Conservation (phyloP, 2,113 vertebrate genomes). For the Ptilonorhynchus violaceus region DNA sequence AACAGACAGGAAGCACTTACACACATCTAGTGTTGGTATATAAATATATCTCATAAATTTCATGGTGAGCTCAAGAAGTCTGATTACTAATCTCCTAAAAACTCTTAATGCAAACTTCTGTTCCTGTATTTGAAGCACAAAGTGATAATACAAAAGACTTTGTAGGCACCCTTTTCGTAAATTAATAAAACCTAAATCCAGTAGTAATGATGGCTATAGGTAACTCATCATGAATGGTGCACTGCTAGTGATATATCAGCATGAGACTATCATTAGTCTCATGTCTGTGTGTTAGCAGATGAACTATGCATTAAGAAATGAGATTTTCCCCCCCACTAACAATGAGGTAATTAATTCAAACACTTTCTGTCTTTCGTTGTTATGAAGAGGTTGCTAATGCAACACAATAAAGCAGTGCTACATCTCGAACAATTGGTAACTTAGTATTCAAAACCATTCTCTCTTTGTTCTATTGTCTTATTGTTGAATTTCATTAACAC, state of each 20-base stretch:
- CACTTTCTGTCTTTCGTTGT: background rate
- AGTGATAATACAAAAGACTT: background rate
- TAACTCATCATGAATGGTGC: background rate
- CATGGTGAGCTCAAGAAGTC: background rate
- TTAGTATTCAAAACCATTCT: background rate
- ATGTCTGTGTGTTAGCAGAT: background rate
- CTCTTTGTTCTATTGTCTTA: background rate
- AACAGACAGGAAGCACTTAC: background rate
- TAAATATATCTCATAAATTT: background rate
- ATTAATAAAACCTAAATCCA: background rate
- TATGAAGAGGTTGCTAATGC: background rate
- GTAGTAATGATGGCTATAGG: background rate
- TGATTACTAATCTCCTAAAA: background rate
- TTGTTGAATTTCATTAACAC: background rate
- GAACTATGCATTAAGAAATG: background rate
- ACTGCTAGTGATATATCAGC: background rate
- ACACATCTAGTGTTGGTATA: background rate
- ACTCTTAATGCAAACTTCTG: background rate
- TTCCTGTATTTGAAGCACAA: background rate
- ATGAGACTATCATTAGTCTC: background rate
- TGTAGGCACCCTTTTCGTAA: background rate
- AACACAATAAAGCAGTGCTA: background rate
- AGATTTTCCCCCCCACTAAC: background rate
- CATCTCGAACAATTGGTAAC: background rate
- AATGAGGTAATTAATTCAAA: conserved; percentile 22